Conservation (phyloP, 2,888 invertebrate species). For the Cataglyphis rosenhaueri region DNA sequence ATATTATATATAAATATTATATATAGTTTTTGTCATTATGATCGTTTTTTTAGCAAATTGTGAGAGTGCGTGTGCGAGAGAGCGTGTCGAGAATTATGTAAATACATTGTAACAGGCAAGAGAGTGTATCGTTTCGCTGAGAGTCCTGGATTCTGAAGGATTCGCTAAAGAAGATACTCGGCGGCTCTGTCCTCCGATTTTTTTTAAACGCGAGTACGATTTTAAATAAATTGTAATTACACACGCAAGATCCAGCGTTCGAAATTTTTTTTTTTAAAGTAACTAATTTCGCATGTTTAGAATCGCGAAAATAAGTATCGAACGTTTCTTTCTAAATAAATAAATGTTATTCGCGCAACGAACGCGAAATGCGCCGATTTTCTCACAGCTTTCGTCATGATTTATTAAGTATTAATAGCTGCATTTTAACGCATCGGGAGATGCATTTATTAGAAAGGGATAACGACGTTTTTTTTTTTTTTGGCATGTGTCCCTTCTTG, state of each 20-base stretch:
- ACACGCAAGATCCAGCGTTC: constrained; percentile 22
- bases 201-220: constrained; percentile 44
- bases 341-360: constrained; percentile 24
- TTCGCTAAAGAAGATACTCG: constrained; percentile 48
- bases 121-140: constrained; percentile 56
- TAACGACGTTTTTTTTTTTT: constrained; percentile 18
- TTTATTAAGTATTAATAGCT: constrained; percentile 43
- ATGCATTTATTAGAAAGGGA: constrained; percentile 19
- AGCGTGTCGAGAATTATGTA: constrained; percentile 62
- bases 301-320: constrained; percentile 12
- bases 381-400: constrained; percentile 35
- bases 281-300: background rate
- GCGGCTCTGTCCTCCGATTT: constrained; percentile 27
- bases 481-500: constrained; percentile 25
- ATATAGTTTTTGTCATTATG: constrained; percentile 37
- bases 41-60: constrained; percentile 47
- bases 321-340: constrained; percentile 33
- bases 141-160: constrained; percentile 24
- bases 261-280: constrained; percentile 13
- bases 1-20: constrained; percentile 31
- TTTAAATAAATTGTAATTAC: constrained; percentile 54
- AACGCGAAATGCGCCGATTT: constrained; percentile 21
- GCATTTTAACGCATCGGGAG: constrained; percentile 27
- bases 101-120: constrained; percentile 61
- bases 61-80: constrained; percentile 49